Percentiles rank a stretch among this genome's conserved stretches.
phyloP scores from a whole-genome alignment of 2,888 invertebrate species.

The Clunio marinus region DNA sequence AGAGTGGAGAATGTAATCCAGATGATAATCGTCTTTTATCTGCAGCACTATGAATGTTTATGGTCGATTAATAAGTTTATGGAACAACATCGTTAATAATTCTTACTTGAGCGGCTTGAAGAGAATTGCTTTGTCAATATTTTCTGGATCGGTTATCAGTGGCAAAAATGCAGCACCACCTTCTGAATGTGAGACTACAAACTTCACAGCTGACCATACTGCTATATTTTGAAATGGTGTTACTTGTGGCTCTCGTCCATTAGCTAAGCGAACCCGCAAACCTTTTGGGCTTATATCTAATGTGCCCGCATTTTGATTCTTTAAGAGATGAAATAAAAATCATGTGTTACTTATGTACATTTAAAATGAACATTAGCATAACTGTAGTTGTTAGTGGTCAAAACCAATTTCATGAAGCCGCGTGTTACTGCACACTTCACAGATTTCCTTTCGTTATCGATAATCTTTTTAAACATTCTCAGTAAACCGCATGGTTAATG shows the following conservation, averaged over 20 bases:
- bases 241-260: constrained; percentile 58
- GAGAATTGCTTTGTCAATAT: constrained; percentile 67
- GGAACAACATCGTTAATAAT: not conserved
- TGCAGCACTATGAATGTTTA: constrained; percentile 45
- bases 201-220: constrained; percentile 88
- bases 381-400: not conserved
- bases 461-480: not conserved
- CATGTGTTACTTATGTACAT: too few species aligned
- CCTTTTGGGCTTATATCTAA: constrained; percentile 55
- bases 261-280: constrained; percentile 65
- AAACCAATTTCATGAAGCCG: not conserved
- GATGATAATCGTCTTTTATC: constrained; percentile 50
- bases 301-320: constrained; percentile 47
- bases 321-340: not conserved
- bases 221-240: constrained; percentile 89
- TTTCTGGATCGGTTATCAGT: constrained; percentile 75
- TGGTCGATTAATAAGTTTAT: not conserved
- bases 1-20: constrained; percentile 72
- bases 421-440: not conserved
- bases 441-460: not conserved
- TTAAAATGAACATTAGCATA: not conserved
- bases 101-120: constrained; percentile 54
- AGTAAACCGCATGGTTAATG: too few species aligned
- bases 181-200: constrained; percentile 64
- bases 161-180: constrained; percentile 73